These are phyloP conservation scores for Anser cygnoides DNA, from an alignment of 2,113 vertebrate species.

Conservation along the genomic window DNA sequence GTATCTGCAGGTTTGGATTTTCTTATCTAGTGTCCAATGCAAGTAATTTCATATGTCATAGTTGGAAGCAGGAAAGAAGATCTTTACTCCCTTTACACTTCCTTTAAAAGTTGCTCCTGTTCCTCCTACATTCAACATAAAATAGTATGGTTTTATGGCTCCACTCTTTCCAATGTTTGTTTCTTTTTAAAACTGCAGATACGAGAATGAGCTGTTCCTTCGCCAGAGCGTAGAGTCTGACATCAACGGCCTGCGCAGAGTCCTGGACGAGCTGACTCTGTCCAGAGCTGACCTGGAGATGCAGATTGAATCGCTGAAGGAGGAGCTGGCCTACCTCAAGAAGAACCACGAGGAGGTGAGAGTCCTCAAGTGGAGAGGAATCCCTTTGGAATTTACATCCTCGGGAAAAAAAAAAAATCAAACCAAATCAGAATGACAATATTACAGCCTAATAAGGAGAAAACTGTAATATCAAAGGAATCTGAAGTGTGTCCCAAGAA, in stretches of 20 bases:
- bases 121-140: not conserved
- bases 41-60: not conserved
- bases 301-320: constrained; percentile 85
- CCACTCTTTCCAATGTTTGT: not conserved
- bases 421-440: not conserved
- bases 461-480: not conserved
- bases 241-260: constrained; percentile 78
- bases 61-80: not conserved
- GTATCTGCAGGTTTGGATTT: not conserved
- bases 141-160: not conserved
- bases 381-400: not conserved
- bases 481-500: not conserved
- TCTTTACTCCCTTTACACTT: not conserved
- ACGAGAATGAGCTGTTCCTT: constrained; percentile 78
- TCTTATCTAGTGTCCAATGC: not conserved
- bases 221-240: constrained; percentile 78
- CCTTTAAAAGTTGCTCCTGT: not conserved
- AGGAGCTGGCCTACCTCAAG: constrained; percentile 93
- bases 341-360: constrained; percentile 96
- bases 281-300: constrained; percentile 76
- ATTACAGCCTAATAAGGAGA: not conserved
- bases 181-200: constrained; percentile 49
- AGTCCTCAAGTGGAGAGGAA: not conserved
- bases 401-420: not conserved
- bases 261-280: constrained; percentile 81